These are phyloP conservation scores for Drosophila simulans DNA, from an alignment of 1,140 invertebrate genomes.

Conservation along the genomic window DNA sequence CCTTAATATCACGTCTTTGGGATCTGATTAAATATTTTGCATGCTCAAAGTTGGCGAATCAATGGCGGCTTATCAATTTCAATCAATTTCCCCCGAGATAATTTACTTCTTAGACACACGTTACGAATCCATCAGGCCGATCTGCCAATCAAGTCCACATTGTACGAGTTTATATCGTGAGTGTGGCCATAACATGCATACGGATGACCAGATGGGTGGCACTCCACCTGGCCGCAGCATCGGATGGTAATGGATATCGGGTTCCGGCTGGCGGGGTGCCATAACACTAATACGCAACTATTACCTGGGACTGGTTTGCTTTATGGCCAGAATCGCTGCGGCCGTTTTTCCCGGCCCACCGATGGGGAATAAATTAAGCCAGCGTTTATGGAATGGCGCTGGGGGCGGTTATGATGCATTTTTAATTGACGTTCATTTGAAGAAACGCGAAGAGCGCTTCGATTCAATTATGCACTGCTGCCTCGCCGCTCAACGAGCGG, in stretches of 20 bases:
- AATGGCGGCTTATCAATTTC: constrained; percentile 41
- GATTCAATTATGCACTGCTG: constrained; percentile 71
- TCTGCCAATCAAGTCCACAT: constrained; percentile 24
- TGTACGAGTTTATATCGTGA: constrained; percentile 6
- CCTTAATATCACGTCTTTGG: constrained; percentile 22
- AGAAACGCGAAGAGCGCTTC: constrained; percentile 75
- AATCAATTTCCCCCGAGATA: constrained; percentile 48
- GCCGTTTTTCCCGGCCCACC: constrained; percentile 2
- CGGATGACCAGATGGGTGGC: neutral
- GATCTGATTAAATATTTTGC: constrained; percentile 45
- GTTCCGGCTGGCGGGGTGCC: constrained; percentile 29
- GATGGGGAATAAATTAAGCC: constrained; percentile 70
- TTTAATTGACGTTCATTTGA: constrained; percentile 82
- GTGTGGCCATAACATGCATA: constrained; percentile 10
- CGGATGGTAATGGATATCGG: constrained; percentile 10
- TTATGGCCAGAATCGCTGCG: constrained; percentile 49
- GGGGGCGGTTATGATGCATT: constrained; percentile 81
- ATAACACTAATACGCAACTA: constrained; percentile 56
- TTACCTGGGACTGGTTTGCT: constrained; percentile 59
- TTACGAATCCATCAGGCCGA: constrained; percentile 39
- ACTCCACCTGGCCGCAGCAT: constrained; percentile 7
- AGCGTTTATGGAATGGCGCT: constrained; percentile 77
- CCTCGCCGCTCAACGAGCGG: constrained; percentile 4
- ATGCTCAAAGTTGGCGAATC: constrained; percentile 12
- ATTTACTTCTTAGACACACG: constrained; percentile 41